Evolutionary conservation across 2,888 invertebrate genomes (phyloP), one percentile per base, ranked within the genome.

Genomic region (Gari tellinella): DNA sequence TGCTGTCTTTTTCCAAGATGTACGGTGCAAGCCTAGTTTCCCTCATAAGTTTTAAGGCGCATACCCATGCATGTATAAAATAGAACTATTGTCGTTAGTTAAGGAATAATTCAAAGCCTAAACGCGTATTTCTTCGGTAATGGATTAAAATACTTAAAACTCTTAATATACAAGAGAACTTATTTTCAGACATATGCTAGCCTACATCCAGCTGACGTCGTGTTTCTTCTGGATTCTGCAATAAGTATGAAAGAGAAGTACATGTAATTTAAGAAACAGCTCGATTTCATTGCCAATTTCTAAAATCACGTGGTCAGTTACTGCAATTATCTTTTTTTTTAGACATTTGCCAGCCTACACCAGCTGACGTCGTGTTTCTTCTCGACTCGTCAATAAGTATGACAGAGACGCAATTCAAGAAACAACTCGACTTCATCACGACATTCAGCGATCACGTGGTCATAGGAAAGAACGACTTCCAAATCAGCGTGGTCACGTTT

Each of bases 301-400:
- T 41, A 38, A 7, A 31, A 41, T 12, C 31, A 52, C 4, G 66
- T 66, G n/a, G 38, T 17, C 8, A 43, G 58, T n/a, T n/a, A n/a
- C n/a, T n/a, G n/a, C n/a, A n/a, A n/a, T n/a, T n/a, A n/a, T n/a
- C n/a, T n/a, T n/a, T n/a, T n/a, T n/a, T n/a, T n/a, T n/a, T n/a
- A 23, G 70, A 48, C 31, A 57, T 63, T 8, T 70, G 70, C 25
- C 52, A 63, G 19, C 62, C 69, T 1, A 55, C 49, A 5, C 70
- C 70, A 7, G 70, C 70, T 14, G 70, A 70, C 17, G 60, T 64
- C 17, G 53, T 70, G 40, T 62, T 70, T 41, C 53, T 70, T 5
- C 38, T 70, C 15, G 70, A 70, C 38, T 64, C 70, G 0, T 70
- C 70, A 2, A 15, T 64, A 5, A 70, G 70, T 31, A 49, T 52